Base-by-base conservation (phyloP, 2,888 invertebrate species). In the Ptychoptera contaminata region DNA sequence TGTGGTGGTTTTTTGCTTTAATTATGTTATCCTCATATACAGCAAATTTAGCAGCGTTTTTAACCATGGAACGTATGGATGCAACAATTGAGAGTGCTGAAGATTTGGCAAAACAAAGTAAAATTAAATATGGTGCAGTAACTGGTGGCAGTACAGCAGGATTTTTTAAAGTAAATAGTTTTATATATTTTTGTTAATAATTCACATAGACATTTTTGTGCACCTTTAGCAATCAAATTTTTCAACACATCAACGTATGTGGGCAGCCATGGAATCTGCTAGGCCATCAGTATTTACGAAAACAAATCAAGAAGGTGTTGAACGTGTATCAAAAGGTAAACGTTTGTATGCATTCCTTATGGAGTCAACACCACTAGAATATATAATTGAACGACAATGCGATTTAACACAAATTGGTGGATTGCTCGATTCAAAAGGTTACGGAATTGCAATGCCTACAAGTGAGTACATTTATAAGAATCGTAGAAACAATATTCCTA, bases 301-400 rank as follows among this genome's bases (percentile, higher is more conserved):
- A 47, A 79, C 73, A 56, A 94, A 92, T 59, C 76, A 77, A 38
- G 87, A 90, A 56, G 96, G 94, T 0, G 80, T 91, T 1, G 83
- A 88, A 11, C 72, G 87, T 47, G 94, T 94, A 0, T 56, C 76
- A 43, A 81, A 78, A 62, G 79, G 76, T 37, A 84, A 84, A 61
- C 74, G 82, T 43, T 73, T 72, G 44, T 98, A 92, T 62, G 97
- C 97, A 3, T 97, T 84, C 62, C 71, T 98, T 39, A 94, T 96
- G 90, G 97, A 97, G 68, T 93, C 92, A 7, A 85, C 92, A 0
- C 82, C 84, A 1, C 82, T 97, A 50, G 96, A 98, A 63, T 98
- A 94, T 65, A 82, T 82, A 55, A 74, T 85, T 50, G 84, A 90
- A 62, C 72, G 85, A 48, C 74, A 87, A 55, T 94, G 93, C 58